Base-by-base conservation (phyloP, 2,888 invertebrate genomes). In the Andrena flavipes region DNA sequence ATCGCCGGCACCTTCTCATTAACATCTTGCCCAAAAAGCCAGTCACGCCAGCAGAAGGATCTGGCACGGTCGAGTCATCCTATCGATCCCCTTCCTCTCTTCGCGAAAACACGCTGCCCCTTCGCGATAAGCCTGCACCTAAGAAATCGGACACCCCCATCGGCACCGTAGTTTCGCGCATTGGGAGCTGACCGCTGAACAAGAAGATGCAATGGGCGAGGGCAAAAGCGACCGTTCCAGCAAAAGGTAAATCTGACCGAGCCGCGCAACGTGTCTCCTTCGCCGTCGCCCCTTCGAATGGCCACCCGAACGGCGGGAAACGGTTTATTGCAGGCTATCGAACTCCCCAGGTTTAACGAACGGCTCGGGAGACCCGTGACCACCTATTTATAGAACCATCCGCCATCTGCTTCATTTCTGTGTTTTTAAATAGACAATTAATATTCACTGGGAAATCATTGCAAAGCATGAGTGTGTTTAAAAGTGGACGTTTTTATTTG, bases 181-280 rank as follows among this genome's bases (percentile, higher is more conserved):
- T 42, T 48, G 69, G 63, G 69, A 77, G 60, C 29, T 72, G 78
- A 80, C 75, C 80, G 74, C 65, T 80, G 81, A 79, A 82, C 84
- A 87, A 81, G 84, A 92, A 85, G 90, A 93, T 93, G 93, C 93
- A 82, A 93, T 93, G 93, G 93, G 92, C 76, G 93, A 93, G 84
- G 91, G 92, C 76, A 92, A 90, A 87, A 91, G 88, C 81, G 92
- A 93, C 70, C 91, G 91, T 88, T 90, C 91, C 70, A 88, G 89
- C 70, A 92, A 92, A 90, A 92, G 93, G 93, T 93, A 91, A 91
- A 90, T 20, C 54, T 10, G 20, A 23, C 76, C 33, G 33, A 56
- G 56, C 56, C 10, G 23, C 13, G 56, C 23, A 8, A 10, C 23
- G 56, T 48, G 29, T 56, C 54, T 26, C 30, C 6, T 69, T 67